Percentiles rank a stretch among this genome's conserved stretches.
phyloP scores from a whole-genome alignment of 2,797 vertebrate genomes.

The Poeciliopsis infans region DNA sequence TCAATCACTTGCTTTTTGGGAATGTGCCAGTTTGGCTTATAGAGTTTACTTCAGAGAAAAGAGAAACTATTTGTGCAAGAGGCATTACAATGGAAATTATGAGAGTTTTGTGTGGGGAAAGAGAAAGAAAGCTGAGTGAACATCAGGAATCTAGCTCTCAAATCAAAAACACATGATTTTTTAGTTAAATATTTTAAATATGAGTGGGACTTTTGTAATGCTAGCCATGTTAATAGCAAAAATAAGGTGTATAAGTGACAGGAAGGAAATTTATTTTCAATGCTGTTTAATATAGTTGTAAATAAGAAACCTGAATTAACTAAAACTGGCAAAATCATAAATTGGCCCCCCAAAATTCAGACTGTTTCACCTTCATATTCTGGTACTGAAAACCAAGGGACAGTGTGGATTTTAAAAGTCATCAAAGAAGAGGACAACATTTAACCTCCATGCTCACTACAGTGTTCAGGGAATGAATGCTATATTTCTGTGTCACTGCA shows the following conservation, averaged over 20 bases:
- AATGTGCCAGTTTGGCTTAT: background rate
- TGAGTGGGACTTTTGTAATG: background rate
- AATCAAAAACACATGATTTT: background rate
- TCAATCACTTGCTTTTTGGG: background rate
- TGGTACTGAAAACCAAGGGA: slow-evolving; percentile 15
- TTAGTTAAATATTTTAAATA: background rate
- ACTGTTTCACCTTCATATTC: background rate
- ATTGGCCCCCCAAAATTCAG: background rate
- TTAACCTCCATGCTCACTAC: slow-evolving; percentile 54
- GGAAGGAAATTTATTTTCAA: background rate
- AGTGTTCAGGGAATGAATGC: slow-evolving; percentile 46
- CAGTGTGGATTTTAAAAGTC: slow-evolving; percentile 19
- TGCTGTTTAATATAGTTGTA: background rate
- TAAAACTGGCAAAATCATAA: background rate
- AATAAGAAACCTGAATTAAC: background rate
- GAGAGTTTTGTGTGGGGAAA: background rate
- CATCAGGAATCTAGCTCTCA: background rate
- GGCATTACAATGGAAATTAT: background rate
- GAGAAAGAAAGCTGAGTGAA: background rate
- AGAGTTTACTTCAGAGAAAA: background rate
- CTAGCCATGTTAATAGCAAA: background rate
- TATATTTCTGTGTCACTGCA: slow-evolving; percentile 74
- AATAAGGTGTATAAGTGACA: background rate
- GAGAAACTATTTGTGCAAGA: background rate
- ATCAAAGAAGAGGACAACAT: slow-evolving; percentile 27